phyloP scores from a whole-genome alignment of 2,888 invertebrate genomes.

The Cerastis rubricosa region DNA sequence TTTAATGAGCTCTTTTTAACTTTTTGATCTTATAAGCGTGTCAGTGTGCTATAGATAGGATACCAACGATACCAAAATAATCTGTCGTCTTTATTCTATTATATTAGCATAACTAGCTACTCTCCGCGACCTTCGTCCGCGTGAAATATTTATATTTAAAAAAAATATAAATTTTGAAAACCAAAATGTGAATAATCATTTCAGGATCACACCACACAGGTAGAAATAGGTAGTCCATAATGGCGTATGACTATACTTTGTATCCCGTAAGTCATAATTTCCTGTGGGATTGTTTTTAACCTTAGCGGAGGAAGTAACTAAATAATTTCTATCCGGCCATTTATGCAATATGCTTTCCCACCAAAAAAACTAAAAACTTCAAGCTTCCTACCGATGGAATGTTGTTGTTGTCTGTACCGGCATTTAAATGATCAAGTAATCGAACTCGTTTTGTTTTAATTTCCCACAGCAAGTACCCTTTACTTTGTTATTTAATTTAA shows the following conservation, averaged over 20 bases:
- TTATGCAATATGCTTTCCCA: not conserved
- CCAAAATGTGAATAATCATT: not conserved
- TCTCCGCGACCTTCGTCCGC: no score
- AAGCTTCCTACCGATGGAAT: not conserved
- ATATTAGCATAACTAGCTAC: not conserved
- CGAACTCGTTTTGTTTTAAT: not conserved
- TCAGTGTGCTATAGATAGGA: not conserved
- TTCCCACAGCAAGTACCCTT: not conserved
- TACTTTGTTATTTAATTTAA: not conserved
- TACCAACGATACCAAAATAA: not conserved
- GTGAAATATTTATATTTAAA: no score
- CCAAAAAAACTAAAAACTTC: not conserved
- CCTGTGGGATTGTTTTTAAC: not conserved
- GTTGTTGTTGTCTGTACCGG: not conserved
- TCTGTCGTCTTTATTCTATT: not conserved
- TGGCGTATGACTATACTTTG: not conserved
- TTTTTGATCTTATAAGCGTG: not conserved
- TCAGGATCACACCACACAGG: not conserved
- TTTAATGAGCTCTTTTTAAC: not conserved
- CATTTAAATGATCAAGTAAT: not conserved
- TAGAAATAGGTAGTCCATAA: not conserved
- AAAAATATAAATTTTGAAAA: not conserved
- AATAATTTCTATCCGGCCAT: not conserved
- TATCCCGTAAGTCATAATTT: not conserved
- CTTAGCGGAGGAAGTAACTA: not conserved